Base-by-base conservation (phyloP, 2,113 vertebrate species). In the Xenopus laevis region DNA sequence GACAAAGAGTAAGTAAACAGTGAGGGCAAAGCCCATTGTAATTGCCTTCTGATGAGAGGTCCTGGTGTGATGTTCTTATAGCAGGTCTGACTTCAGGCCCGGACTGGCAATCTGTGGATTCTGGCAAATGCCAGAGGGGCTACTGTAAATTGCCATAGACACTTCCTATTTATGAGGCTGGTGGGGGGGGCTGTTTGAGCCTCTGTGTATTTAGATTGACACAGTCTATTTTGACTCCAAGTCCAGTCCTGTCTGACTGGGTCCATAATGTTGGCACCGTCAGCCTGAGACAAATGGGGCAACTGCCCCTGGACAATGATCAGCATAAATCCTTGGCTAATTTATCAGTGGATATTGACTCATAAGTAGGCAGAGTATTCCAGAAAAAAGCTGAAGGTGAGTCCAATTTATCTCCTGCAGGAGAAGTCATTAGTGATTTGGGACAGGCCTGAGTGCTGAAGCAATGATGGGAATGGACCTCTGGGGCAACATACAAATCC, bases 341-440 rank as follows among this genome's bases (percentile, higher is more conserved):
- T 61, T 17, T 60, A 67, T 61, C 10, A 57, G 62, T 15, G 12
- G 66, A 50, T 76, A 76, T 69, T 63, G 66, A 58, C 50, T 18
- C 20, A 33, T 58, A 73, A 73, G 40, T 30, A 47, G 17, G 16
- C 59, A 13, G 27, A 63, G 58, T 57, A 46, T 16, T 46, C 4
- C 3, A 17, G 13, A 52, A 45, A 33, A 72, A 50, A 64, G 18
- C 15, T n/a, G 15, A 46, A 67, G 65, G 73, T 63, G 59, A 53
- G 15, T 12, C 15, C 46, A 60, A 62, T 69, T 61, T 21, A 69
- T 69, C 45, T 63, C 58, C 58, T 68, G 58, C 45, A 18, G 50
- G 46, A n/a, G 11, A 12, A 44, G 55, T 59, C 64, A 60, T 66
- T 65, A 65, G 11, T 75, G 72, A 69, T 69, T 68, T 68, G 65